Evolutionary conservation across 2,797 vertebrate genomes (phyloP).

Genomic region (Discoglossus pictus): DNA sequence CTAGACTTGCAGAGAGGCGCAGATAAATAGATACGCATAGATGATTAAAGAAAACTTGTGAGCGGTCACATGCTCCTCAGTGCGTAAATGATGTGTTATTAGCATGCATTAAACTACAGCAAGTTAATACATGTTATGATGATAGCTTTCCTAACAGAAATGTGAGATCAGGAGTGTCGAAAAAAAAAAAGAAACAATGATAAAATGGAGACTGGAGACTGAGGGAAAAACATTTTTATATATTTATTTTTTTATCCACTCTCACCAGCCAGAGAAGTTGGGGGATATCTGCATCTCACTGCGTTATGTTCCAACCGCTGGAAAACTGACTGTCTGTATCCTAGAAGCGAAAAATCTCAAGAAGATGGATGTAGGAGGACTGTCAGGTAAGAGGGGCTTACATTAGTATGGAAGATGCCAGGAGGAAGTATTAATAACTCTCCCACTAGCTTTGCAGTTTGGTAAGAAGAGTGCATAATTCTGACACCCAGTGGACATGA

Average conservation of each 20-base stretch:
- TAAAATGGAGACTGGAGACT: no score
- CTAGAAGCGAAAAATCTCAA: slow-evolving; percentile 98
- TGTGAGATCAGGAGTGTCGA: no score
- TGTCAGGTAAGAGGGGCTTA: slow-evolving; percentile 80
- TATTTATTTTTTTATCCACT: slow-evolving; percentile 18
- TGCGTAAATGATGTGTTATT: no score
- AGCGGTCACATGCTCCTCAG: no score
- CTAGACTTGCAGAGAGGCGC: rapidly evolving
- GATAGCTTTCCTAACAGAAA: no score
- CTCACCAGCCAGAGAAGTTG: slow-evolving; percentile 93
- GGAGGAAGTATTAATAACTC: neutral
- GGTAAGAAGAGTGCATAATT: neutral
- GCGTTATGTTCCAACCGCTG: slow-evolving; percentile 93
- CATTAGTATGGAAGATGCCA: neutral
- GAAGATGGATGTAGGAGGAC: slow-evolving; percentile 97
- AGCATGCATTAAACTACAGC: no score
- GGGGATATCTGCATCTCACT: slow-evolving; percentile 97
- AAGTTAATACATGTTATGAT: no score
- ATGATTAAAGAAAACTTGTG: no score
- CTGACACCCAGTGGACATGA: slow-evolving; percentile 7
- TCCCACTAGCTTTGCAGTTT: neutral
- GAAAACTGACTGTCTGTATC: slow-evolving; percentile 96
- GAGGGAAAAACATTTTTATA: neutral
- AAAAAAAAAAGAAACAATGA: no score
- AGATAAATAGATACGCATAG: no score